A percentile compares a stretch with the other conserved stretches of the same genome.
phyloP scores from a whole-genome alignment of 2,888 invertebrate species.

The Latheticus oryzae region DNA sequence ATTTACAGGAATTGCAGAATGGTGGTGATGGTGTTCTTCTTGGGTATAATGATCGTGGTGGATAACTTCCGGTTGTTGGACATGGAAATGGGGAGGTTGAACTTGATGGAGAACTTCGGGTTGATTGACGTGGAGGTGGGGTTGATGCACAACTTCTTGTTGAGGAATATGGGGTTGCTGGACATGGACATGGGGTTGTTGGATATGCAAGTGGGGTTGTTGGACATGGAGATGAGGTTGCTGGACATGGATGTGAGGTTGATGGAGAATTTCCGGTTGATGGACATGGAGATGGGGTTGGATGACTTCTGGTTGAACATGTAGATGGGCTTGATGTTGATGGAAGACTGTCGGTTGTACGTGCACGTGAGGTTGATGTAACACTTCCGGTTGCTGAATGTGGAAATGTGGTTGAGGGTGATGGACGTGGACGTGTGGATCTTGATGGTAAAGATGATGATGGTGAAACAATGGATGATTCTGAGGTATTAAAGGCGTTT shows the following conservation, averaged over 20 bases:
- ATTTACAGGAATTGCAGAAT: slow-evolving; percentile 21
- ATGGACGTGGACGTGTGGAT: slow-evolving; percentile 21
- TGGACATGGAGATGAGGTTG: slow-evolving; percentile 33
- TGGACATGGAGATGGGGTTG: slow-evolving; percentile 9
- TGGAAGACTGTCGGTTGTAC: no score
- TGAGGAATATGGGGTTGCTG: slow-evolving; percentile 2
- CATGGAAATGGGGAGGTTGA: slow-evolving; percentile 38
- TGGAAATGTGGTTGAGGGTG: no score
- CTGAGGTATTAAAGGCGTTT: slow-evolving; percentile 42
- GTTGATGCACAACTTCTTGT: no score
- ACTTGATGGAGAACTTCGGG: slow-evolving; percentile 45
- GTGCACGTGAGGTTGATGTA: slow-evolving; percentile 41
- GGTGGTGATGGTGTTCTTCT: slow-evolving; percentile 14
- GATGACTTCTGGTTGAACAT: slow-evolving; percentile 34
- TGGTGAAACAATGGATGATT: slow-evolving; percentile 37
- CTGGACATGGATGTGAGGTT: slow-evolving; percentile 14
- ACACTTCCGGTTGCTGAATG: slow-evolving; percentile 37
- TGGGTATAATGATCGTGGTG: slow-evolving; percentile 12
- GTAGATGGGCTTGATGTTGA: no score
- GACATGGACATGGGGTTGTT: slow-evolving; percentile 29
- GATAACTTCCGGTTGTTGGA: slow-evolving; percentile 28
- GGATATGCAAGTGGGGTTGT: slow-evolving; percentile 35
- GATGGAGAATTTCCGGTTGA: slow-evolving; percentile 12
- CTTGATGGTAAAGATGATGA: slow-evolving; percentile 38
- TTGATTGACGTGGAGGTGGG: slow-evolving; percentile 13